These are phyloP conservation scores for Acrocyrtus sp. DNA, from an alignment of 2,888 invertebrate species.

Conservation along the genomic window DNA sequence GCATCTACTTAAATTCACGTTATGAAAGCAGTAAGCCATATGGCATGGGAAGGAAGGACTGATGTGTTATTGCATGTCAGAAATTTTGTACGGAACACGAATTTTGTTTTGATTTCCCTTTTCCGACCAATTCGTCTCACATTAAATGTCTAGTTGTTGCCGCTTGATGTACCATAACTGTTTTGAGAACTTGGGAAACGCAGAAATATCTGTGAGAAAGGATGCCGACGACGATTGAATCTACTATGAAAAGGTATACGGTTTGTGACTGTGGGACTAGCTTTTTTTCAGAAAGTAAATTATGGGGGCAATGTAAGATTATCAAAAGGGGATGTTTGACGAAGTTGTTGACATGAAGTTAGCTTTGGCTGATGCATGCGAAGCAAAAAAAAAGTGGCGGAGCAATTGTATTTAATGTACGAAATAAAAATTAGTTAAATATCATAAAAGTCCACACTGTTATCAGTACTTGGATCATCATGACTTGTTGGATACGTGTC, in stretches of 20 bases:
- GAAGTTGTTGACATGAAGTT: too few relatives aligned
- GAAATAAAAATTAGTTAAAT: too few relatives aligned
- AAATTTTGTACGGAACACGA: slow-evolving; percentile 2
- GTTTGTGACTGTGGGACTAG: too few relatives aligned
- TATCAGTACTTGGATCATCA: slow-evolving; percentile 7
- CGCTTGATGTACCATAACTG: not conserved
- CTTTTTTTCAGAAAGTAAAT: too few relatives aligned
- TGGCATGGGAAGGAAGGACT: slow-evolving; percentile 1
- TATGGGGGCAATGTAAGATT: too few relatives aligned
- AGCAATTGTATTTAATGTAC: too few relatives aligned
- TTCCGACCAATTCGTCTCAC: slow-evolving; percentile 38
- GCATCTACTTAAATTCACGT: too few relatives aligned
- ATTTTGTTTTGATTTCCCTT: slow-evolving; percentile 34
- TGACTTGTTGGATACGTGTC: not conserved
- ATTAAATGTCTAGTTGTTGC: not conserved
- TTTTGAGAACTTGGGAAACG: not conserved
- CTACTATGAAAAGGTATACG: too few relatives aligned
- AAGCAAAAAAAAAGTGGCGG: too few relatives aligned
- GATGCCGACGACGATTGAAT: slow-evolving; percentile 49
- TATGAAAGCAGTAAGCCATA: not conserved
- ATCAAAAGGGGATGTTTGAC: too few relatives aligned
- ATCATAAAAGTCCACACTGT: slow-evolving; percentile 36
- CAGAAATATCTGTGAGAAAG: slow-evolving; percentile 26
- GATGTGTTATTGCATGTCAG: slow-evolving; percentile 22
- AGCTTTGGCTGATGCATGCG: not conserved